Evolutionary conservation across 2,797 vertebrate species (phyloP).

Genomic region (Acanthurus leucopareius): DNA sequence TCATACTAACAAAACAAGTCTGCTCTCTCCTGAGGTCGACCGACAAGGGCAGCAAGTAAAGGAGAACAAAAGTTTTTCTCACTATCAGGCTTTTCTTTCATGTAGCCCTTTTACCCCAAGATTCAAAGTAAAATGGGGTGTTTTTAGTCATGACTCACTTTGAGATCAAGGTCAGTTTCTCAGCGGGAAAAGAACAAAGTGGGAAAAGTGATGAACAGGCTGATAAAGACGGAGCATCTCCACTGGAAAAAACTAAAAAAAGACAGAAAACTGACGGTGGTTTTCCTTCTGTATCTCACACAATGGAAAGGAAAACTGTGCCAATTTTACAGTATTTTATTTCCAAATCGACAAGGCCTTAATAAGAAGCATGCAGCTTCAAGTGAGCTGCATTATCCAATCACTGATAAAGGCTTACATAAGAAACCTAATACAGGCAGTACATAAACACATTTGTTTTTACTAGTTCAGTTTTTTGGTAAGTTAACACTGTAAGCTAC

Average conservation of each 20-base stretch:
- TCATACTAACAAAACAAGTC: slow-evolving; percentile 3
- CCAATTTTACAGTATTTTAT: not conserved
- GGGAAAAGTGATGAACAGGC: not conserved
- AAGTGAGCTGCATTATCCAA: slow-evolving; percentile 12
- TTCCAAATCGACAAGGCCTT: not conserved
- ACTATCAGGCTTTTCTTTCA: not conserved
- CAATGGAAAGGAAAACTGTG: not conserved
- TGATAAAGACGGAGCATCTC: not conserved
- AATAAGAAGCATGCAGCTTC: slow-evolving; percentile 20
- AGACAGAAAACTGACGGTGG: not conserved
- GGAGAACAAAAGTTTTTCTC: not conserved
- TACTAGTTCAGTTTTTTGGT: slow-evolving; percentile 1
- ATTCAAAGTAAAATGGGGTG: not conserved
- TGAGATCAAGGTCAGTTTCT: not conserved
- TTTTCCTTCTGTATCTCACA: not conserved
- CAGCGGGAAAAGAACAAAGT: not conserved
- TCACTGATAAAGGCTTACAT: slow-evolving; percentile 1
- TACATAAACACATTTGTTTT: slow-evolving; percentile 6
- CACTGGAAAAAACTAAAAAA: not conserved
- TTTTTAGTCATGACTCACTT: not conserved
- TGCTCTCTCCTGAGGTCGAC: slow-evolving; percentile 5
- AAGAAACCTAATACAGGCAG: not conserved
- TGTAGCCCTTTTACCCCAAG: not conserved
- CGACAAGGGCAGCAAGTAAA: slow-evolving; percentile 5
- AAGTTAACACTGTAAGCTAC: not conserved